Evolutionary conservation across 2,888 invertebrate species (phyloP), one percentile per base, ranked within the genome.

Genomic region (Neuroscelio doddi): DNA sequence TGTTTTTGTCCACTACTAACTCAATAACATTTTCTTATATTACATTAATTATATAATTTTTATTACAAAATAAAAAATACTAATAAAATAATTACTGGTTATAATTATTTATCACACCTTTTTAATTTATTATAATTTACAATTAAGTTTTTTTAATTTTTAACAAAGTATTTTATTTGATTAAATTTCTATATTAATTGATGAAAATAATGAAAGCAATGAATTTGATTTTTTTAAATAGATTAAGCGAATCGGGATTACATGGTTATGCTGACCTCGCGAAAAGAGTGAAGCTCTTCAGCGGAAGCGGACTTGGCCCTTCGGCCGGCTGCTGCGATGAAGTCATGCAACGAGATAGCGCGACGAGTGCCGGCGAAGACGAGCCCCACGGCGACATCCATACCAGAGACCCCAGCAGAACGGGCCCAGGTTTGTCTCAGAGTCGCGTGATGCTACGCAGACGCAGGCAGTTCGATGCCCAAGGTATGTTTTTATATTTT

Each of bases 351-450:
- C 80, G 83, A 8, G 84, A 84, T 68, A 84, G 84, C 53, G 83
- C 83, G 7, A 84, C 83, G 2, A 84, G 83, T 61, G 83, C 83
- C 1, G 84, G 83, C 0, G 84, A 84, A 56, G 84, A 83, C 39
- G 83, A 84, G 26, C 77, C 79, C 1, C 79, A 78, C 53, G 75
- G 80, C 16, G 78, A 80, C 24, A 74, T 75, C 39, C 76, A 77
- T 36, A 64, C 64, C 0, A 70, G 77, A 7, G 76, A 75, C 41
- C 56, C 64, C 4, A 58, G 64, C 3, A 73, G 81, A 68, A 55
- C 71, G 3, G 75, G 74, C 8, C 75, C 75, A 1, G 69, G 75
- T 10, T 77, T 80, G 27, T 75, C 80, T 3, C 84, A 84, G 50
- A 80, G 76, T 52, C 72, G 84, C 45, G 79, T 79, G 12, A 80